Conservation (phyloP, 2,113 vertebrate genomes). For the Neolamprologus fasciatus region DNA sequence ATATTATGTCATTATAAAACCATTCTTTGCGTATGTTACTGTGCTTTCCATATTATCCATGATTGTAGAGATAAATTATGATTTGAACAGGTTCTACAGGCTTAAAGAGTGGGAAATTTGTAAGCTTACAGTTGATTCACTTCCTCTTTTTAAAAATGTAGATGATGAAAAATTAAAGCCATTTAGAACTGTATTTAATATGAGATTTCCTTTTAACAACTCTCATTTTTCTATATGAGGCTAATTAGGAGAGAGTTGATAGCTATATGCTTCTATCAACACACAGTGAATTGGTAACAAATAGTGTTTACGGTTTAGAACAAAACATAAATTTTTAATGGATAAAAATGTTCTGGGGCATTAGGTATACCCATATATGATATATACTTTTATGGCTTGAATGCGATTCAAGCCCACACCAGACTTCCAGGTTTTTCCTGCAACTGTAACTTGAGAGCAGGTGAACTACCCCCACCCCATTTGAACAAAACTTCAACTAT, state of each 20-base stretch:
- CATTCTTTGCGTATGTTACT: neutral
- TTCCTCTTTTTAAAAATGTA: neutral
- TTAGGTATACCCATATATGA: neutral
- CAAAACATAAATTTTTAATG: neutral
- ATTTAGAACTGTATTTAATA: neutral
- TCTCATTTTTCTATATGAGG: neutral
- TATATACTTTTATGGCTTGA: neutral
- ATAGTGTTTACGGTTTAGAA: neutral
- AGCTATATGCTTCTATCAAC: neutral
- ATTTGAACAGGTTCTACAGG: neutral
- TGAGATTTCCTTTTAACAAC: neutral
- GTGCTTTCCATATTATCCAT: neutral
- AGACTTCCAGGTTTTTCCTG: neutral
- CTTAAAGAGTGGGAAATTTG: neutral
- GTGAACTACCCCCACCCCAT: neutral
- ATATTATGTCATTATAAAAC: neutral
- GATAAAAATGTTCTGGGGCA: neutral
- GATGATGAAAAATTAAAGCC: neutral
- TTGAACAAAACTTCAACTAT: neutral
- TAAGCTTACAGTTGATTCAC: neutral
- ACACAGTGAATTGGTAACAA: neutral
- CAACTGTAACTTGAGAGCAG: neutral
- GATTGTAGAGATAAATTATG: neutral
- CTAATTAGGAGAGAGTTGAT: neutral
- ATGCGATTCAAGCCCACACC: neutral